These are phyloP conservation scores for Drosophila siamana DNA, from an alignment of 2,888 invertebrate species.

Conservation along the genomic window DNA sequence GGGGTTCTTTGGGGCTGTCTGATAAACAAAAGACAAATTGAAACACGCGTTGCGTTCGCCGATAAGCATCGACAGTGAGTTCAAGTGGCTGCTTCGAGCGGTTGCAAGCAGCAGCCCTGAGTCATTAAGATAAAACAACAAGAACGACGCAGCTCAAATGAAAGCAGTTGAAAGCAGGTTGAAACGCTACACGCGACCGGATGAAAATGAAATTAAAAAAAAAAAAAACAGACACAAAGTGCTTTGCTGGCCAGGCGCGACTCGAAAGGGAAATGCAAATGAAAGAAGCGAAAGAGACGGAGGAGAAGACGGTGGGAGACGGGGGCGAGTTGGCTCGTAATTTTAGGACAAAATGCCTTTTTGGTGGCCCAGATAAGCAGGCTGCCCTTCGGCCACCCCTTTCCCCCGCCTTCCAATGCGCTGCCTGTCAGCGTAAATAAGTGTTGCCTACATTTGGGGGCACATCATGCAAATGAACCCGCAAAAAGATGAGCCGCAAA, in stretches of 20 bases:
- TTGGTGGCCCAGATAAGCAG: constrained; percentile 41
- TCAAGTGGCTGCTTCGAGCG: background rate
- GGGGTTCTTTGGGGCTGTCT: constrained; percentile 6
- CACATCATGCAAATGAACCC: constrained; percentile 49
- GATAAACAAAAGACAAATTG: constrained; percentile 53
- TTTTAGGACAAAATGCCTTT: constrained; percentile 46
- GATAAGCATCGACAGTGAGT: constrained; percentile 43
- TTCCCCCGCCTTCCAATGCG: background rate
- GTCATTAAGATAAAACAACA: constrained; percentile 37
- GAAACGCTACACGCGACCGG: constrained; percentile 40
- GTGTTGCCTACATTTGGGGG: constrained; percentile 59
- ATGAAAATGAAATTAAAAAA: constrained; percentile 58
- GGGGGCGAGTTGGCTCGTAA: constrained; percentile 12
- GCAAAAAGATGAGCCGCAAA: constrained; percentile 55
- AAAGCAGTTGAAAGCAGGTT: constrained; percentile 40
- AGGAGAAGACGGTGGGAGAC: background rate
- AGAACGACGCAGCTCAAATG: background rate
- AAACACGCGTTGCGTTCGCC: constrained; percentile 35
- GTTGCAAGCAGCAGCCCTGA: constrained; percentile 17
- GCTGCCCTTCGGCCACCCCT: constrained; percentile 7
- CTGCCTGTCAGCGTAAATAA: constrained; percentile 54
- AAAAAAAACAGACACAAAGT: background rate
- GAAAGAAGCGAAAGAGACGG: constrained; percentile 11
- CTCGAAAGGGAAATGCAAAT: constrained; percentile 55
- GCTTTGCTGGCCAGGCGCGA: background rate